A percentile compares a stretch with the other conserved stretches of the same genome.
Conservation (phyloP, 2,797 vertebrate species). For the Molossus alvarezi region DNA sequence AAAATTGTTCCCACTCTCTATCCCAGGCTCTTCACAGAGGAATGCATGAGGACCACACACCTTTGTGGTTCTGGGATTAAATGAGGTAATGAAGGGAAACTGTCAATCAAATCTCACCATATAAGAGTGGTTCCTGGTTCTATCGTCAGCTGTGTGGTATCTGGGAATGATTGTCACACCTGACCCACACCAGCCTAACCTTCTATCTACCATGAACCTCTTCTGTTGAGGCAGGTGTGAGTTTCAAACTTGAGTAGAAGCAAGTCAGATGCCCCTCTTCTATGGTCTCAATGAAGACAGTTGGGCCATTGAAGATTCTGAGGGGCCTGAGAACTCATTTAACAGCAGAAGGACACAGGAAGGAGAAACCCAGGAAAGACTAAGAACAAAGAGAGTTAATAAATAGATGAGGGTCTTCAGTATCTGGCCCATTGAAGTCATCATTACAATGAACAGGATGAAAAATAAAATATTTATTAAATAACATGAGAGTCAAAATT, state of each 20-base stretch:
- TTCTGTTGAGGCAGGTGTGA: not conserved
- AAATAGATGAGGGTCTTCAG: not conserved
- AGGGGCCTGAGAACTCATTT: not conserved
- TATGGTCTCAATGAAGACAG: not conserved
- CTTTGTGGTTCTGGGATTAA: not conserved
- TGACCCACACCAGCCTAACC: not conserved
- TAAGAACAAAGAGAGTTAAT: not conserved
- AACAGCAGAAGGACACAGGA: not conserved
- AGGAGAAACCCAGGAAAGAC: not conserved
- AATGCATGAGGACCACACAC: too few relatives aligned
- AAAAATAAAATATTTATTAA: not conserved
- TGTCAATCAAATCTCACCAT: rapidly evolving
- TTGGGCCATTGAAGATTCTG: not conserved
- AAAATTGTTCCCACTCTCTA: not conserved
- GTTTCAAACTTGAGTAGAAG: not conserved
- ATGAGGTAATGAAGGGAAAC: not conserved
- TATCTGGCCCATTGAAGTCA: not conserved
- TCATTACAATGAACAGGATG: not conserved
- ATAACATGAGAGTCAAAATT: not conserved
- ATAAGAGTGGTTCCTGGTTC: not conserved
- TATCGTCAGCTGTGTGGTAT: too few relatives aligned
- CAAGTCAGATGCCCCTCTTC: not conserved
- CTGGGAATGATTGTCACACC: not conserved
- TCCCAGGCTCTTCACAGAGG: not conserved
- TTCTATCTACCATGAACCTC: not conserved